Evolutionary conservation across 2,888 invertebrate species (phyloP).

Genomic region (Onthophagus sagittarius): DNA sequence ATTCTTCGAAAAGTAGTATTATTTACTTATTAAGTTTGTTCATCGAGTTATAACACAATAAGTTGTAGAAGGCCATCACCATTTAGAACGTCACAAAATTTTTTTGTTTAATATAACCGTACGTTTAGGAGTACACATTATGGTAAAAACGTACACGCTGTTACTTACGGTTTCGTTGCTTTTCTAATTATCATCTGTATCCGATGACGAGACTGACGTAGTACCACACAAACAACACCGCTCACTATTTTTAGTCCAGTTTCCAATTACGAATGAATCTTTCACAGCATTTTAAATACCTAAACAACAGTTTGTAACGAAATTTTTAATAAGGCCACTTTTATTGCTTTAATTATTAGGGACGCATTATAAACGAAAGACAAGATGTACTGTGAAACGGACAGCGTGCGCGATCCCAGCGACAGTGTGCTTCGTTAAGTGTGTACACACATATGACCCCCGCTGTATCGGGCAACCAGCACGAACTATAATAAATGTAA

Average conservation of each 20-base stretch:
- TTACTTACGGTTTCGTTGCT: constrained; percentile 8
- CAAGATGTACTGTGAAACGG: background rate
- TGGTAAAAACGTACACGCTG: background rate
- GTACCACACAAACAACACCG: background rate
- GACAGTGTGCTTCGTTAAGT: constrained; percentile 8
- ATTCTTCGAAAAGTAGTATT: too few relatives aligned
- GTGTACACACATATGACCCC: constrained; percentile 22
- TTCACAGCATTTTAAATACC: background rate
- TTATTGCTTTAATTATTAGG: background rate
- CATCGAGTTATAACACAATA: too few relatives aligned
- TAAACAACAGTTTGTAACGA: too few relatives aligned
- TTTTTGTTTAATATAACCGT: background rate
- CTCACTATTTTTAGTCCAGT: constrained; percentile 5
- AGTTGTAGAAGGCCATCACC: background rate
- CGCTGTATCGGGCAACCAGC: constrained; percentile 26
- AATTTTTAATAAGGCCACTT: too few relatives aligned
- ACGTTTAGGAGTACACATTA: background rate
- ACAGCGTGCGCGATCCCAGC: background rate
- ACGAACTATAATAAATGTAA: constrained; percentile 39
- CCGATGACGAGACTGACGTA: constrained; percentile 9
- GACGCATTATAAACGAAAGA: background rate
- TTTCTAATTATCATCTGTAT: constrained; percentile 9
- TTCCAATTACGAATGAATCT: background rate
- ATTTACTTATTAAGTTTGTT: too few relatives aligned
- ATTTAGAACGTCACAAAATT: background rate